Percentiles rank a stretch among this genome's conserved stretches.
Evolutionary conservation across 2,797 vertebrate genomes (phyloP).

Genomic region (Xenentodon cancila): DNA sequence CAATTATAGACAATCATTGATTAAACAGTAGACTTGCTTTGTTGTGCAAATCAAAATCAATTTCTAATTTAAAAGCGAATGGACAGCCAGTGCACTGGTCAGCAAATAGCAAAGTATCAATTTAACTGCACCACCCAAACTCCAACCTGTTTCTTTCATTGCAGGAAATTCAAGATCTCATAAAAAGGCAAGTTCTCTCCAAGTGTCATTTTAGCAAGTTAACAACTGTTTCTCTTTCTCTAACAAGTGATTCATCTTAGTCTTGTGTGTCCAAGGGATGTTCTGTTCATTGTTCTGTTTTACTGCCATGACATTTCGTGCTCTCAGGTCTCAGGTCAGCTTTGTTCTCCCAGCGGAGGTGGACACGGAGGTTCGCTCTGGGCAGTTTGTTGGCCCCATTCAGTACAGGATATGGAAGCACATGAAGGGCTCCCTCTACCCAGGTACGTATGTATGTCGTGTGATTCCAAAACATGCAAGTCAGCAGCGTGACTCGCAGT

Average conservation of each 20-base stretch:
- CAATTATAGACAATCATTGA: slow-evolving; percentile 57
- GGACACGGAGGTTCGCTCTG: slow-evolving; percentile 72
- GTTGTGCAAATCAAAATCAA: slow-evolving; percentile 63
- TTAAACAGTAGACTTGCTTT: slow-evolving; percentile 43
- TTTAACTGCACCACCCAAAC: slow-evolving; percentile 4
- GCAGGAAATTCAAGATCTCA: slow-evolving; percentile 84
- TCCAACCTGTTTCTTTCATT: slow-evolving; percentile 48
- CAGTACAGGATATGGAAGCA: slow-evolving; percentile 86
- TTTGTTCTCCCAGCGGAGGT: slow-evolving; percentile 71
- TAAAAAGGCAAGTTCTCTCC: slow-evolving; percentile 76
- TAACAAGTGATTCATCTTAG: too few relatives aligned
- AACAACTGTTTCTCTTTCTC: too few relatives aligned
- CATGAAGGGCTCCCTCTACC: slow-evolving; percentile 82
- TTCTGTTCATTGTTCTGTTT: background rate
- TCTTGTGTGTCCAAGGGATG: too few relatives aligned
- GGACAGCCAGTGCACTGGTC: slow-evolving; percentile 18
- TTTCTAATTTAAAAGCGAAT: slow-evolving; percentile 60
- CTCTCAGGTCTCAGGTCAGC: slow-evolving; percentile 76
- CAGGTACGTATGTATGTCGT: slow-evolving; percentile 65
- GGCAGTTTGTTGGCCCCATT: slow-evolving; percentile 81
- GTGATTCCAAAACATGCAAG: background rate
- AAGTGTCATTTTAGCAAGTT: background rate
- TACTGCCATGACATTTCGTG: slow-evolving; percentile 11
- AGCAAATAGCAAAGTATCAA: slow-evolving; percentile 27
- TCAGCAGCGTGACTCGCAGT: slow-evolving; percentile 6